Conservation (phyloP, 2,888 invertebrate species). For the Athalia cordata region DNA sequence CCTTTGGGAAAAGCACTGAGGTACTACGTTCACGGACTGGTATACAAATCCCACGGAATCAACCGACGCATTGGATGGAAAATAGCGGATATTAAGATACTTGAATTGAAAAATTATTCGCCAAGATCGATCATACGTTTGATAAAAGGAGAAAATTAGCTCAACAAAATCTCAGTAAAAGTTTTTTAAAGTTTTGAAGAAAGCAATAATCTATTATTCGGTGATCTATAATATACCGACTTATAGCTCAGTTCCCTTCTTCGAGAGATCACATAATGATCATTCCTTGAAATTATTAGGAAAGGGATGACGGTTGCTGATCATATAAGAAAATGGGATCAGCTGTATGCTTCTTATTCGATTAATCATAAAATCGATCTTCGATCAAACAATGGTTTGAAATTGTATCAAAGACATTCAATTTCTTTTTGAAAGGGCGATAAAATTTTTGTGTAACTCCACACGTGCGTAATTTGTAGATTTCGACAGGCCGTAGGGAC, state of each 20-base stretch:
- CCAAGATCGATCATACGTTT: no score
- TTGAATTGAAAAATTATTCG: no score
- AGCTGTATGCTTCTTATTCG: background rate
- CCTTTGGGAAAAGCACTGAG: conserved; percentile 14
- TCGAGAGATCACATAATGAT: no score
- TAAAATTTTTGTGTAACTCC: conserved; percentile 27
- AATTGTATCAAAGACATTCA: conserved; percentile 45
- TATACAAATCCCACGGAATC: background rate
- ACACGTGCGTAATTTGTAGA: conserved; percentile 46
- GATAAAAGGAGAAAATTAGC: no score
- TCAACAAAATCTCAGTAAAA: no score
- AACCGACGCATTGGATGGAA: no score
- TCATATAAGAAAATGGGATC: conserved; percentile 6
- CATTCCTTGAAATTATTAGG: no score
- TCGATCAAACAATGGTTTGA: conserved; percentile 50
- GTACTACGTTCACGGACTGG: conserved; percentile 13
- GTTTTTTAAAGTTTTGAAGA: no score
- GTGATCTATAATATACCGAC: no score
- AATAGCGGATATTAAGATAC: no score
- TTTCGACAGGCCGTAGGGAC: conserved; percentile 52
- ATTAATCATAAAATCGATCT: conserved; percentile 52
- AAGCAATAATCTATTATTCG: no score
- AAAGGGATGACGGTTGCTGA: background rate
- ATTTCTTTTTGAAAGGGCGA: conserved; percentile 48
- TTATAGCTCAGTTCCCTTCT: no score